phyloP scores from a whole-genome alignment of 1,140 invertebrate species.

The Cepaea nemoralis region DNA sequence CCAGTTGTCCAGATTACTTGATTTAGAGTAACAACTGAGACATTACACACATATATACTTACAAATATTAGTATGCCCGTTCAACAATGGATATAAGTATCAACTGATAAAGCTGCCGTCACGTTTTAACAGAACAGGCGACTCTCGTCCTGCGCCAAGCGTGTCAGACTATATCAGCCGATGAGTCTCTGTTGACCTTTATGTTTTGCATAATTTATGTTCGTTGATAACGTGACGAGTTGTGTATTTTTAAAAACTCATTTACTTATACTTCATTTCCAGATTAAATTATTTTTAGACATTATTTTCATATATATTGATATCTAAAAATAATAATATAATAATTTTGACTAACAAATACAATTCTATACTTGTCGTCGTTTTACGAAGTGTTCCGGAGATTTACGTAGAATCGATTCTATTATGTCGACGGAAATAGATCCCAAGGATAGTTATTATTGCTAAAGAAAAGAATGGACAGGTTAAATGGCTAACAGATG shows the following conservation, averaged over 20 bases:
- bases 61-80: background rate
- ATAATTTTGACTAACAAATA: background rate
- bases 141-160: background rate
- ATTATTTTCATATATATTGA: background rate
- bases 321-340: background rate
- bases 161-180: constrained; percentile 1
- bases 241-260: background rate
- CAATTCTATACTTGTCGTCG: background rate
- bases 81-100: background rate
- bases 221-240: background rate
- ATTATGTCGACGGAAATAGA: too few species aligned
- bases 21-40: background rate
- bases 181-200: background rate
- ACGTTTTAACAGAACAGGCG: background rate
- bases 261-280: too few species aligned
- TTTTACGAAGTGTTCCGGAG: background rate
- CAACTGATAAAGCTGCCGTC: background rate
- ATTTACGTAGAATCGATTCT: too few species aligned
- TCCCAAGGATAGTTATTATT: too few species aligned
- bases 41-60: background rate
- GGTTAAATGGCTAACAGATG: too few species aligned
- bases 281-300: too few species aligned
- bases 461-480: too few species aligned
- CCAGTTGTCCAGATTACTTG: too few species aligned
- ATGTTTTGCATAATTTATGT: background rate